Evolutionary conservation across 1,140 invertebrate genomes (phyloP), one percentile per base, ranked within the genome.

Genomic region (Telenomus remus): DNA sequence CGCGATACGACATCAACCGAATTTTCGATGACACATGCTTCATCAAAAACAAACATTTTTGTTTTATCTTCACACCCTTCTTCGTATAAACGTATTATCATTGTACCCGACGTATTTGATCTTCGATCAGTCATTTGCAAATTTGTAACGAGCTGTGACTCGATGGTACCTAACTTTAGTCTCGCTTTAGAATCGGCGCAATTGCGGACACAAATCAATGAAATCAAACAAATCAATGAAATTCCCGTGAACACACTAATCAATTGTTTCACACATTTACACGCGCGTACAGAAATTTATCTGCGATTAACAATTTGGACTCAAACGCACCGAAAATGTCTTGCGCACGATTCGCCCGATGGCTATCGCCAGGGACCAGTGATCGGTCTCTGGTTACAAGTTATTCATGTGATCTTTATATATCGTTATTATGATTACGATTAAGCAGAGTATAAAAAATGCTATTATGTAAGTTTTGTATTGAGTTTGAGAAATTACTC

Each of bases 381-480:
- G 61, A 54, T 72, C 51, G 63, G 70, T 74, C 75, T 64, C 60
- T 64, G 73, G 72, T 78, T 78, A 76, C 61, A 76, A 78, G 75
- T 78, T 76, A 81, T 78, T 77, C 72, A 82, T 82, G 79, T 81
- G 79, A 81, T 81, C 81, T 79, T 80, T 80, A 75, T 80, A 81
- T 79, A 82, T 82, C 74, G 68, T 81, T 80, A 83, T 79, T 83
- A 82, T 79, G 64, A 80, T 82, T 80, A 83, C 59, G 65, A 76
- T 76, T 76, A 80, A 80, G 76, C 78, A 80, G 78, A 82, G 69
- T 81, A 84, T 80, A 27, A 27, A 80, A 82, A 66, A 82, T 77
- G 78, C 79, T 80, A 82, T 82, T 84, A 78, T 76, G 72, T 83
- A 82, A 80, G 79, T 84, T 82, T 83, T 82, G 79, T 83, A 84